Percentiles rank a stretch among this genome's conserved stretches.
phyloP scores from a whole-genome alignment of 2,113 vertebrate species.

The Nothocercus nigrocapillus region DNA sequence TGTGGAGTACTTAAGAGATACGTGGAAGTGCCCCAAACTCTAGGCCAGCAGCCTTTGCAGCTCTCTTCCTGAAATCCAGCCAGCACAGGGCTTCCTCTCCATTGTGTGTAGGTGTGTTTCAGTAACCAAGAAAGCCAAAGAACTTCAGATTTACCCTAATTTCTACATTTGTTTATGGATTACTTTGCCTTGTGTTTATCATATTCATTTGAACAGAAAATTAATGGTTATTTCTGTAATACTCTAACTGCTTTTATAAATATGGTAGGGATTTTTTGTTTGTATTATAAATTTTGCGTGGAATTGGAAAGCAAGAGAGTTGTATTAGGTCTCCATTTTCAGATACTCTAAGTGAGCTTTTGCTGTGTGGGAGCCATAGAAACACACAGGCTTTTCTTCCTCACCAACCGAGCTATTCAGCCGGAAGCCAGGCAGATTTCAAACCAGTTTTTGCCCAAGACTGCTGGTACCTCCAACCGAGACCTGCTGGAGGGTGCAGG shows the following conservation, averaged over 20 bases:
- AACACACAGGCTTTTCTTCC: constrained; percentile 43
- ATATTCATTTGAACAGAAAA: background rate
- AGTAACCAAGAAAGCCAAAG: background rate
- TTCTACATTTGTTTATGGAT: background rate
- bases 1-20: background rate
- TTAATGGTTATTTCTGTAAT: background rate
- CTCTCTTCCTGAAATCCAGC: background rate
- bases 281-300: background rate
- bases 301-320: constrained; percentile 39
- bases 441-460: constrained; percentile 66
- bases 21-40: background rate
- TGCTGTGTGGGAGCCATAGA: constrained; percentile 55
- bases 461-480: constrained; percentile 64
- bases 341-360: constrained; percentile 26
- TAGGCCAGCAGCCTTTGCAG: background rate
- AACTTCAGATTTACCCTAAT: background rate
- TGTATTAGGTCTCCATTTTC: background rate
- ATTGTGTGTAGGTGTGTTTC: rapidly evolving
- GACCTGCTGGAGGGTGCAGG: constrained; percentile 65
- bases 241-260: background rate
- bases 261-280: background rate
- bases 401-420: constrained; percentile 65
- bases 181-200: background rate
- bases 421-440: constrained; percentile 62
- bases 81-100: background rate